Base-by-base conservation (phyloP, 2,888 invertebrate species). In the Tortricodes alternella region DNA sequence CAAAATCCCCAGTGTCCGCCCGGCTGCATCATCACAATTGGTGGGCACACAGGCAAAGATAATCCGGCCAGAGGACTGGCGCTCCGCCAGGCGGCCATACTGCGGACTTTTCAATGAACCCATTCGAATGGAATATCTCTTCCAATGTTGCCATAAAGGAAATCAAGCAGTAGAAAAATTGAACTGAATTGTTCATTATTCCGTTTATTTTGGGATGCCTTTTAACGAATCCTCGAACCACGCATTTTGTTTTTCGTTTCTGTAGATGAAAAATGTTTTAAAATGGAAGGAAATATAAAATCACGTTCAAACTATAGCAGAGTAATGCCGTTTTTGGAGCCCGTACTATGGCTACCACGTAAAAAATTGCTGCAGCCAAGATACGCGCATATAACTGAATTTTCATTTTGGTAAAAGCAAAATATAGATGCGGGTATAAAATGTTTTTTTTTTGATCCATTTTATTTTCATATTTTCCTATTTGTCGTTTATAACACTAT, bases 51-150 rank as follows among this genome's bases (percentile, higher is more conserved):
- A 76, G 76, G 76, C 78, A 80, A 76, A 81, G 85, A 88, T 88
- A 87, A 89, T 88, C 85, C 78, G 55, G 23, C 67, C 69, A 63
- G 67, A 68, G 69, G 70, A 78, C 85, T 89, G 89, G 89, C 89
- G 70, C 71, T 60, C 53, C 75, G 89, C 89, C 89, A 90, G 78
- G 74, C 83, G 73, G 75, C 79, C 85, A 83, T 83, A 83, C 87
- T 89, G 89, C 89, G 85, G 88, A 86, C 80, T 89, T 89, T 89
- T 89, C 89, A 90, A 89, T 89, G 85, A 83, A 87, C 78, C 73
- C 81, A 85, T 82, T 83, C 83, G 74, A 73, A 85, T 78, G 89
- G 89, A 89, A 89, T 89, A 88, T 89, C 89, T 88, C 83, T 72
- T 71, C 80, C 80, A 84, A 82, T 85, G 86, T 88, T 85, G 83